Percentiles rank a stretch among this genome's conserved stretches.
Conservation (phyloP, 2,888 invertebrate genomes). For the Stenolophus ochropezus region DNA sequence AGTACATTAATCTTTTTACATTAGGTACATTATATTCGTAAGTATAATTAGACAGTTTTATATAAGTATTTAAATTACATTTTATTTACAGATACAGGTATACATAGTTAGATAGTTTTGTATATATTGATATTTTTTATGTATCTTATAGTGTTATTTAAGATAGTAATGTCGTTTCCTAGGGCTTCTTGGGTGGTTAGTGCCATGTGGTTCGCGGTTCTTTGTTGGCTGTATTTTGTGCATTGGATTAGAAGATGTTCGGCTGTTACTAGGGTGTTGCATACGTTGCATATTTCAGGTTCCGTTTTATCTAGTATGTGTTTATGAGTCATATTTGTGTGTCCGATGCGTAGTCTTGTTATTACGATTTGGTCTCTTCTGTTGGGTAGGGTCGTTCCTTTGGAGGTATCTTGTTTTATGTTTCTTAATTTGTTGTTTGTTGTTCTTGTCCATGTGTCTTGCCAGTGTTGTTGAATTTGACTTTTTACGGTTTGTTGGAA, state of each 20-base stretch:
- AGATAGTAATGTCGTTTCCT: not conserved
- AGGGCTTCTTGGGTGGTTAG: not conserved
- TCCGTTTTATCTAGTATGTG: not conserved
- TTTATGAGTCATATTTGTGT: not conserved
- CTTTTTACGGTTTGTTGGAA: not conserved
- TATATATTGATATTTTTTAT: not conserved
- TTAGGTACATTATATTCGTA: too few species aligned
- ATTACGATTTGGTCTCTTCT: not conserved
- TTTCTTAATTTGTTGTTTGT: slow-evolving; percentile 33
- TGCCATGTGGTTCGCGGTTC: not conserved
- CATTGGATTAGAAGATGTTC: not conserved
- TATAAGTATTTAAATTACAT: too few species aligned
- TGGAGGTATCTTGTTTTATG: not conserved
- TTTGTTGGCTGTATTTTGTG: not conserved
- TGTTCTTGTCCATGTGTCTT: not conserved
- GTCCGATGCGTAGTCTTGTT: not conserved
- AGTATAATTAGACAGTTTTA: too few species aligned
- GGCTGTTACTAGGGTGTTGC: not conserved
- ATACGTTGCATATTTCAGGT: not conserved
- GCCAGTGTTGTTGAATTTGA: not conserved
- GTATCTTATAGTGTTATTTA: not conserved
- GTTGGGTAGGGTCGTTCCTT: not conserved
- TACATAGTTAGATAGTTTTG: too few species aligned
- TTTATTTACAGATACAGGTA: too few species aligned
- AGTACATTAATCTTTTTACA: too few species aligned